Evolutionary conservation across 2,888 invertebrate genomes (phyloP).

Genomic region (Lapara coniferarum): DNA sequence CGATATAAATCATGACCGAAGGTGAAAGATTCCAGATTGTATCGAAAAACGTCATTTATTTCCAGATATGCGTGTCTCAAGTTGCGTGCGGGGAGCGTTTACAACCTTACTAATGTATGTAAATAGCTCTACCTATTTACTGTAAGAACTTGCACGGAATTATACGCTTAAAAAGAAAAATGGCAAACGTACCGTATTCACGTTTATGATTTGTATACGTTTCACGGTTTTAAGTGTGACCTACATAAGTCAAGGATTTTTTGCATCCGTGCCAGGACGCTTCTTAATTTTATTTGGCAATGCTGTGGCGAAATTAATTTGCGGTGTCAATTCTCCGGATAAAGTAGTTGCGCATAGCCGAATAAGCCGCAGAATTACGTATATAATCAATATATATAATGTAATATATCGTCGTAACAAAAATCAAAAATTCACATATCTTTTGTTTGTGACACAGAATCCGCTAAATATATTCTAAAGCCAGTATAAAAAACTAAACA

Average conservation of each 20-base stretch:
- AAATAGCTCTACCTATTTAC: slow-evolving; percentile 38
- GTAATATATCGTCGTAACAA: too few relatives aligned
- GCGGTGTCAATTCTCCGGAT: background rate
- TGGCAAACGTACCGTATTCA: slow-evolving; percentile 3
- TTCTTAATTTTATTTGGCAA: slow-evolving; percentile 13
- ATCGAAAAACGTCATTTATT: slow-evolving; percentile 44
- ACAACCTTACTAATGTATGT: slow-evolving; percentile 49
- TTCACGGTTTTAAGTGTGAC: slow-evolving; percentile 3
- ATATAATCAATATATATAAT: too few relatives aligned
- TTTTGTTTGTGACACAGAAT: too few relatives aligned
- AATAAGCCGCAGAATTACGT: too few relatives aligned
- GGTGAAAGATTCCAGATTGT: slow-evolving; percentile 26
- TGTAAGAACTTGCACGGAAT: slow-evolving; percentile 15
- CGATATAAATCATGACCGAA: slow-evolving; percentile 34
- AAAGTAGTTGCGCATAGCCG: too few relatives aligned
- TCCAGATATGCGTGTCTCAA: slow-evolving; percentile 46
- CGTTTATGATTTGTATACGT: slow-evolving; percentile 11
- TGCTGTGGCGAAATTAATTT: background rate
- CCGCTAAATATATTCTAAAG: background rate
- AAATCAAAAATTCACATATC: too few relatives aligned
- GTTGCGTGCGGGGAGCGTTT: slow-evolving; percentile 48
- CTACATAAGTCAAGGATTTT: slow-evolving; percentile 2
- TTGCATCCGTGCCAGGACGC: background rate
- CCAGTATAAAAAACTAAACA: background rate
- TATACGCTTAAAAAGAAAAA: slow-evolving; percentile 22